Conservation (phyloP, 2,888 invertebrate species). For the Hyposoter didymator region DNA sequence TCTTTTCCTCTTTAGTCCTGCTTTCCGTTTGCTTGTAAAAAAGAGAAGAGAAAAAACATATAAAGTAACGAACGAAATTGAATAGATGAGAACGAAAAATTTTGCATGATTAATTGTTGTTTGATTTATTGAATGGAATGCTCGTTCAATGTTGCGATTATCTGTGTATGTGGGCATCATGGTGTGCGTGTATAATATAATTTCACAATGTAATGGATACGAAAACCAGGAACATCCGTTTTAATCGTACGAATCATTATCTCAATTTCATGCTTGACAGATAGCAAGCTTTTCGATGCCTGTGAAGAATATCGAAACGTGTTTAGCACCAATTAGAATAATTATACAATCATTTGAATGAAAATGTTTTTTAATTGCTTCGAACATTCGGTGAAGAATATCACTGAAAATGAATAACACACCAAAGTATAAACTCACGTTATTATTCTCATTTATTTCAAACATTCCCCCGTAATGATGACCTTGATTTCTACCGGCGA, state of each 20-base stretch:
- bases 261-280: background rate
- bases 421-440: background rate
- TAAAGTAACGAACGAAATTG: slow-evolving; percentile 14
- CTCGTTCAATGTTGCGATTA: background rate
- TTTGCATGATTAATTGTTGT: slow-evolving; percentile 28
- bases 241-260: background rate
- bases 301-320: background rate
- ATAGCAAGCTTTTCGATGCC: background rate
- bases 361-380: background rate
- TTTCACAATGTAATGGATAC: background rate
- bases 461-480: slow-evolving; percentile 17
- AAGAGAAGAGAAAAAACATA: background rate
- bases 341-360: background rate
- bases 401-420: background rate
- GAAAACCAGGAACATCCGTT: background rate
- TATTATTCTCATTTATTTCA: slow-evolving; percentile 15
- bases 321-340: background rate
- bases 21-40: background rate
- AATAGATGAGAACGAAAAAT: slow-evolving; percentile 20
- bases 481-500: slow-evolving; percentile 50
- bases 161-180: background rate
- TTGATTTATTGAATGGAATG: slow-evolving; percentile 17
- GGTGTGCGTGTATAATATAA: background rate
- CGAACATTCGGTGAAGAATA: background rate
- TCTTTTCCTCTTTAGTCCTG: too few species aligned